Conservation (phyloP, 1,140 invertebrate genomes). For the Ostrea denselamellosa region DNA sequence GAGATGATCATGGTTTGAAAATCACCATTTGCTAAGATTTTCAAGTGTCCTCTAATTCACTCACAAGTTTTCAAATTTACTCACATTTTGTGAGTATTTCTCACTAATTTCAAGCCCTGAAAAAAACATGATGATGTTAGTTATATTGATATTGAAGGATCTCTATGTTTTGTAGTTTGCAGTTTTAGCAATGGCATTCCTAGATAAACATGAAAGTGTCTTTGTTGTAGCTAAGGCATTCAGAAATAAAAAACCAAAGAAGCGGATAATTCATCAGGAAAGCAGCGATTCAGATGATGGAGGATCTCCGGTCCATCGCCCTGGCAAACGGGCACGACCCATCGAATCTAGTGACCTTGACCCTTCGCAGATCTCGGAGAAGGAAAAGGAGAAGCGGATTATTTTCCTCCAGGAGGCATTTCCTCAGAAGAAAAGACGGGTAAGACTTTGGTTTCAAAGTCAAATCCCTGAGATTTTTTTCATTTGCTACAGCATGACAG, state of each 20-base stretch:
- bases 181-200: too few species aligned
- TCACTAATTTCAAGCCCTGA: too few species aligned
- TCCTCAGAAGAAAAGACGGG: constrained; percentile 58
- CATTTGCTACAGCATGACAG: too few species aligned
- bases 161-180: too few species aligned
- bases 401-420: constrained; percentile 63
- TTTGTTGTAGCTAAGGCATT: background rate
- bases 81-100: too few species aligned
- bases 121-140: too few species aligned
- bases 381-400: constrained; percentile 55
- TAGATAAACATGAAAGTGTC: too few species aligned
- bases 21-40: too few species aligned
- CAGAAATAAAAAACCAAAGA: constrained; percentile 34
- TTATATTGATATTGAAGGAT: too few species aligned
- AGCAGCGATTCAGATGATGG: constrained; percentile 55
- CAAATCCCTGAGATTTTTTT: constrained; percentile 9
- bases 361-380: constrained; percentile 46
- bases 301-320: constrained; percentile 13
- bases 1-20: too few species aligned
- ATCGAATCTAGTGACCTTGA: constrained; percentile 49
- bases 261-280: constrained; percentile 42
- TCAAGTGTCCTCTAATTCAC: too few species aligned
- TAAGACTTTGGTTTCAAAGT: constrained; percentile 19
- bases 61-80: too few species aligned
- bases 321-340: constrained; percentile 44